A percentile compares a stretch with the other conserved stretches of the same genome.
Evolutionary conservation across 2,888 invertebrate genomes (phyloP).

Genomic region (Phragmatobia fuliginosa): DNA sequence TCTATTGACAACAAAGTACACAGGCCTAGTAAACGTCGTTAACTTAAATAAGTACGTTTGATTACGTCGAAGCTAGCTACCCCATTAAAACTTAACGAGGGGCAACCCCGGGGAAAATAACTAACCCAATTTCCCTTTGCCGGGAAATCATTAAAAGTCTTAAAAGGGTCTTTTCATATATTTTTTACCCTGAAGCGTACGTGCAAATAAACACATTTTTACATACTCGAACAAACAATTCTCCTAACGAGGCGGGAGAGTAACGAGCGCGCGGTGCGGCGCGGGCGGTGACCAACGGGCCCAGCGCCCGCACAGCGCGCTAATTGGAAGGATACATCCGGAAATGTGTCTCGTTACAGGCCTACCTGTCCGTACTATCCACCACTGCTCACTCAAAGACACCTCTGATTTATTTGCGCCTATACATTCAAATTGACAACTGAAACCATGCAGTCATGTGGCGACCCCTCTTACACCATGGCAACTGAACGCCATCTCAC

Average conservation of each 20-base stretch:
- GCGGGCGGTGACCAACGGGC: constrained; percentile 50
- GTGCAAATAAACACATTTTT: constrained; percentile 87
- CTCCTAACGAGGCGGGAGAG: constrained; percentile 83
- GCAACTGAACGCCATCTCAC: constrained; percentile 11
- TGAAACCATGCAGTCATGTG: constrained; percentile 40
- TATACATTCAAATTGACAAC: constrained; percentile 77
- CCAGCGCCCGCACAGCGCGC: constrained; percentile 57
- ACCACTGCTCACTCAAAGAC: constrained; percentile 62
- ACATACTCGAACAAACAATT: constrained; percentile 87
- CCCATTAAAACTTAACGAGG: constrained; percentile 87
- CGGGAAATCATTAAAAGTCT: constrained; percentile 87
- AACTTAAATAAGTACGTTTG: constrained; percentile 86
- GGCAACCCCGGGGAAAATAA: constrained; percentile 86
- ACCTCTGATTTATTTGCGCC: constrained; percentile 75
- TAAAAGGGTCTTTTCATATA: constrained; percentile 87
- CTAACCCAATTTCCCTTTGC: constrained; percentile 87
- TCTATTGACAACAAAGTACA: constrained; percentile 80
- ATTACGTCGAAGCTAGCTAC: constrained; percentile 86
- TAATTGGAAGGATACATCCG: constrained; percentile 83
- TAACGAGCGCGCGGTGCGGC: constrained; percentile 74
- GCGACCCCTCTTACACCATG: neutral
- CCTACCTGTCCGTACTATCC: constrained; percentile 62
- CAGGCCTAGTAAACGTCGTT: constrained; percentile 80
- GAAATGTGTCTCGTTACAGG: constrained; percentile 81
- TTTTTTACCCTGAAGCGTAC: constrained; percentile 85